These are phyloP conservation scores for Tanypteryx hageni DNA, from an alignment of 2,888 invertebrate genomes.

Conservation along the genomic window DNA sequence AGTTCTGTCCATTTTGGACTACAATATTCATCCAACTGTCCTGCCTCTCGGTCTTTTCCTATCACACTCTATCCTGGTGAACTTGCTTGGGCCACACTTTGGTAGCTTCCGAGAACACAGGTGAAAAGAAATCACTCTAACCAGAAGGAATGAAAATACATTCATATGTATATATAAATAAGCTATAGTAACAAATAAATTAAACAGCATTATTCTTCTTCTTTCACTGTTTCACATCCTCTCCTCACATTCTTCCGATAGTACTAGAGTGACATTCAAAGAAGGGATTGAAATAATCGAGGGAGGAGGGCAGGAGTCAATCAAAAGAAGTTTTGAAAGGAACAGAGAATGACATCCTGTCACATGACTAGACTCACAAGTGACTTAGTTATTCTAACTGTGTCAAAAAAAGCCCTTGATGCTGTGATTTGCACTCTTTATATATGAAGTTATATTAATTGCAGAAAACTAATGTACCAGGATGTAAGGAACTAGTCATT, in stretches of 20 bases:
- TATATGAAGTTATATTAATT: neutral
- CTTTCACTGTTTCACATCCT: slow-evolving; percentile 64
- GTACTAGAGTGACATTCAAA: slow-evolving; percentile 32
- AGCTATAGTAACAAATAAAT: slow-evolving; percentile 63
- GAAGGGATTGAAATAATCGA: slow-evolving; percentile 28
- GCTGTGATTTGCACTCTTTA: slow-evolving; percentile 48
- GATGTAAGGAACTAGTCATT: slow-evolving; percentile 19
- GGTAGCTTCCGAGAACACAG: slow-evolving; percentile 57
- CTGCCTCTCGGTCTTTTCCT: slow-evolving; percentile 61
- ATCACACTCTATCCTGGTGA: slow-evolving; percentile 57
- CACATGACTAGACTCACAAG: slow-evolving; percentile 61
- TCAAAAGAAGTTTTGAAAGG: slow-evolving; percentile 34
- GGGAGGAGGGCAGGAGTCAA: slow-evolving; percentile 59
- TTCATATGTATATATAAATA: slow-evolving; percentile 63
- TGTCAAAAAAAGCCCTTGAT: slow-evolving; percentile 49
- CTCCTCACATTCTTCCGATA: slow-evolving; percentile 59
- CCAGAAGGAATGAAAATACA: slow-evolving; percentile 61
- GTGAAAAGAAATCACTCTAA: slow-evolving; percentile 57
- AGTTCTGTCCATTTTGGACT: slow-evolving; percentile 43
- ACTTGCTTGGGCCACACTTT: slow-evolving; percentile 47
- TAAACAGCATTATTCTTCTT: slow-evolving; percentile 62
- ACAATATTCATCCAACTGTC: slow-evolving; percentile 58
- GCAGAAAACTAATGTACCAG: slow-evolving; percentile 11
- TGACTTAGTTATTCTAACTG: slow-evolving; percentile 58
- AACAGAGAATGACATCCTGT: slow-evolving; percentile 63